phyloP scores from a whole-genome alignment of 2,113 vertebrate genomes.

The Oncorhynchus mykiss region DNA sequence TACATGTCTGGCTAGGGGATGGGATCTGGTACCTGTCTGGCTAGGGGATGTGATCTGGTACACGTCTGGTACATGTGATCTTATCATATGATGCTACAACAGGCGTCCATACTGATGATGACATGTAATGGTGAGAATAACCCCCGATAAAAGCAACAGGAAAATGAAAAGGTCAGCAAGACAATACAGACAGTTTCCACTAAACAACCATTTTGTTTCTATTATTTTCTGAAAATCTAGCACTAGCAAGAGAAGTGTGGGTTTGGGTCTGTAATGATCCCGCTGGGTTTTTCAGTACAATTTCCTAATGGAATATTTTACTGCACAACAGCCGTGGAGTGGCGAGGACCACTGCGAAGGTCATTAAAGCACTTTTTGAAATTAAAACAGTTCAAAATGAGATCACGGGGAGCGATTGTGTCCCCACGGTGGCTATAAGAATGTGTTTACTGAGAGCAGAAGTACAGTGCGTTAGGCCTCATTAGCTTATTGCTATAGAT shows the following conservation, averaged over 20 bases:
- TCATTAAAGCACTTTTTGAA: slow-evolving; percentile 26
- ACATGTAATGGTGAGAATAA: no score
- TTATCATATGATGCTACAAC: no score
- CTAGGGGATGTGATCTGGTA: no score
- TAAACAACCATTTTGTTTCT: no score
- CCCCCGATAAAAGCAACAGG: no score
- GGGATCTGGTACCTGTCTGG: no score
- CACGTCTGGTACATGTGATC: no score
- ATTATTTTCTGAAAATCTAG: no score
- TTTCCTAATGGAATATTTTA: slow-evolving; percentile 36
- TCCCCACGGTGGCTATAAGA: background rate
- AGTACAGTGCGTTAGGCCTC: background rate
- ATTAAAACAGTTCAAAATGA: slow-evolving; percentile 12
- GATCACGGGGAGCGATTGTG: slow-evolving; percentile 1
- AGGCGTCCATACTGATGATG: no score
- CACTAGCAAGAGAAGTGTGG: slow-evolving; percentile 59
- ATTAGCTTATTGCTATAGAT: slow-evolving; percentile 7
- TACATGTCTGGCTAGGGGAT: no score
- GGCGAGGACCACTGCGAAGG: slow-evolving; percentile 8
- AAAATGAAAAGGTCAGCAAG: no score
- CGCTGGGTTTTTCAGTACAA: slow-evolving; percentile 18
- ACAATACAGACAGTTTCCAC: no score
- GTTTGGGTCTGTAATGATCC: slow-evolving; percentile 47
- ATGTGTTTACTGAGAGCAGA: slow-evolving; percentile 10
- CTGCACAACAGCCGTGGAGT: background rate